Conservation (phyloP, 2,888 invertebrate species). For the Caenorhabditis sp. region DNA sequence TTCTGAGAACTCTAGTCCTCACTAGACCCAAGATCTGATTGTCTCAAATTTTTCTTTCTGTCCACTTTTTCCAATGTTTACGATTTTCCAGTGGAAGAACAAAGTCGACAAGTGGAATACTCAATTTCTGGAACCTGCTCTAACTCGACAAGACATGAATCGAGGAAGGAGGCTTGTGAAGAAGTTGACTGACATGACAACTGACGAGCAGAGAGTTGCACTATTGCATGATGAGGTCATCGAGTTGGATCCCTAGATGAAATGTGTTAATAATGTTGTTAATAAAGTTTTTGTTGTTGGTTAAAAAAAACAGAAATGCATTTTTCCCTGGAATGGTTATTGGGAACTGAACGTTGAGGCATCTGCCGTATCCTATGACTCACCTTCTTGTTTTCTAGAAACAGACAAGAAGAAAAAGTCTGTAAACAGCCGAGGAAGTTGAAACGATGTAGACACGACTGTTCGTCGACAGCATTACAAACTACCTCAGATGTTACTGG, state of each 20-base stretch:
- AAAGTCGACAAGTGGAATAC: slow-evolving; percentile 57
- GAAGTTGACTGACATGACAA: slow-evolving; percentile 51
- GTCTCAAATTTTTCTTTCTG: neutral
- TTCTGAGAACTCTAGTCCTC: no score
- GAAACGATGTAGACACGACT: slow-evolving; percentile 50
- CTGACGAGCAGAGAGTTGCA: slow-evolving; percentile 53
- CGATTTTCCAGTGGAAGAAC: slow-evolving; percentile 58
- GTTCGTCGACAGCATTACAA: slow-evolving; percentile 65
- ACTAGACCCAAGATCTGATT: no score
- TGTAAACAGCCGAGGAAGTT: slow-evolving; percentile 55
- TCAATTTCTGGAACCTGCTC: slow-evolving; percentile 54
- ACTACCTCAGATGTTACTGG: slow-evolving; percentile 66
- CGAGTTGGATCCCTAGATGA: neutral
- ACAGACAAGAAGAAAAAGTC: neutral
- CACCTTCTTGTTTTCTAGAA: neutral
- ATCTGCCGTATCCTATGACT: no score
- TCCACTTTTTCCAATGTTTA: neutral
- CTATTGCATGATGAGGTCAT: slow-evolving; percentile 22
- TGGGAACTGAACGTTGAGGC: no score
- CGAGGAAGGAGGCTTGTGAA: slow-evolving; percentile 56
- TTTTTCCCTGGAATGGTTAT: no score
- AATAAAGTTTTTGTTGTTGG: neutral
- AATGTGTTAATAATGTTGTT: neutral
- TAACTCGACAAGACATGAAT: slow-evolving; percentile 53
- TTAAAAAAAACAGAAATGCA: neutral